Percentiles rank a stretch among this genome's conserved stretches.
These are phyloP conservation scores for Empis stercorea DNA, from an alignment of 2,888 invertebrate genomes.

Conservation along the genomic window DNA sequence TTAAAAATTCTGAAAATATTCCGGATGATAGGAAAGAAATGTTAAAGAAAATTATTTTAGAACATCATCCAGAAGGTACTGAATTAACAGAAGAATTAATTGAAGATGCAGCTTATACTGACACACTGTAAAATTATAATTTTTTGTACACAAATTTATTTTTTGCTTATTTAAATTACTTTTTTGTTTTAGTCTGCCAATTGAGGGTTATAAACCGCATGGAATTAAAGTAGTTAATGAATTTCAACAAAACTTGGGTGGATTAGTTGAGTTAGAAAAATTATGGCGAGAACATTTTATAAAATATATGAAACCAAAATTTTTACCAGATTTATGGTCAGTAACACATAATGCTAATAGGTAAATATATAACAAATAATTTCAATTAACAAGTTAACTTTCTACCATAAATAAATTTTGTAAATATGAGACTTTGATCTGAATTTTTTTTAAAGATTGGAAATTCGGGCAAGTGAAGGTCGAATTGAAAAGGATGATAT, in stretches of 20 bases:
- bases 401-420: too few relatives aligned
- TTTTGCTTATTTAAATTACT: too few relatives aligned
- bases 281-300: conserved; percentile 68
- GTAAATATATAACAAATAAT: conserved; percentile 23
- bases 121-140: conserved; percentile 36
- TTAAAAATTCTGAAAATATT: conserved; percentile 36
- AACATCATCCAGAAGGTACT: conserved; percentile 38
- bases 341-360: conserved; percentile 55
- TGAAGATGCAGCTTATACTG: conserved; percentile 37
- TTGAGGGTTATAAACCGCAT: conserved; percentile 41
- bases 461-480: conserved; percentile 41
- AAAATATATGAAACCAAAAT: conserved; percentile 52
- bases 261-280: conserved; percentile 54
- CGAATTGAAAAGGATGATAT: conserved; percentile 36
- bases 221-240: conserved; percentile 47
- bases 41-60: conserved; percentile 38
- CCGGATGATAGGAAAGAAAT: conserved; percentile 40
- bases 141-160: neutral
- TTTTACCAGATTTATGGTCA: conserved; percentile 64
- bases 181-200: conserved; percentile 11
- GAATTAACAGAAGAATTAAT: conserved; percentile 41
- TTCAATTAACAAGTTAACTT: neutral
- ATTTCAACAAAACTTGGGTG: conserved; percentile 39
- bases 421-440: too few relatives aligned
- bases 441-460: too few relatives aligned